Base-by-base conservation (phyloP, 2,888 invertebrate genomes). In the Myopa tessellatipennis region DNA sequence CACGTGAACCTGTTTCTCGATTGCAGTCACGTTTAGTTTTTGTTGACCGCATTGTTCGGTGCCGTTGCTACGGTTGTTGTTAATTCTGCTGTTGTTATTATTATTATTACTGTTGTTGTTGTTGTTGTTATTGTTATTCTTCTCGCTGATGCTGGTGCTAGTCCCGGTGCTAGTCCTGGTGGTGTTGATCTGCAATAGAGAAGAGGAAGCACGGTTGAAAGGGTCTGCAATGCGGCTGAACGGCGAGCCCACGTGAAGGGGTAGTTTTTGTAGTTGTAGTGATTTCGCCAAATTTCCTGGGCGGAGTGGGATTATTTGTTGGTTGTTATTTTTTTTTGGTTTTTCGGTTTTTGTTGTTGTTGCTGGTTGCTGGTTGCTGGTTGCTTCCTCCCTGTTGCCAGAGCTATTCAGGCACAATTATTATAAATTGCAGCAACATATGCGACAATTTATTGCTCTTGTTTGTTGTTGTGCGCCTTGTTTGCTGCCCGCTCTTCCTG, bases 401-500 rank as follows among this genome's bases (percentile, higher is more conserved):
- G 10, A 74, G 50, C 45, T 34, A 75, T 74, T 71, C 14, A 82
- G 81, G 81, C 80, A 79, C 81, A 82, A 82, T 82, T 81, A 82
- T 82, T 82, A 81, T 79, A 82, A 84, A 84, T 83, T 83, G 81
- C 81, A 81, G 76, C 70, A 81, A 83, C 84, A 84, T 84, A 84
- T 84, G 84, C 77, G 84, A 83, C 80, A 81, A 81, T 83, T 83
- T 83, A 76, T 79, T 60, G 61, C 58, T 52, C 40, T 72, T 69
- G 67, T 74, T 75, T 78, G 65, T 71, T 45, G 45, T 16, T 63
- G 61, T 14, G 8, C 50, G 50, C 14, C 10, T 69, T 77, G 55
- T 36, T 14, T 45, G 45, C 70, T 69, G 52, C 58, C 26, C 61
- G 50, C n/a, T 71, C 45, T 60, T 18, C 38, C 50, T 71, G 69